A percentile compares a stretch with the other conserved stretches of the same genome.
Conservation (phyloP, 2,113 vertebrate genomes). For the Psilopsiagon aymara region DNA sequence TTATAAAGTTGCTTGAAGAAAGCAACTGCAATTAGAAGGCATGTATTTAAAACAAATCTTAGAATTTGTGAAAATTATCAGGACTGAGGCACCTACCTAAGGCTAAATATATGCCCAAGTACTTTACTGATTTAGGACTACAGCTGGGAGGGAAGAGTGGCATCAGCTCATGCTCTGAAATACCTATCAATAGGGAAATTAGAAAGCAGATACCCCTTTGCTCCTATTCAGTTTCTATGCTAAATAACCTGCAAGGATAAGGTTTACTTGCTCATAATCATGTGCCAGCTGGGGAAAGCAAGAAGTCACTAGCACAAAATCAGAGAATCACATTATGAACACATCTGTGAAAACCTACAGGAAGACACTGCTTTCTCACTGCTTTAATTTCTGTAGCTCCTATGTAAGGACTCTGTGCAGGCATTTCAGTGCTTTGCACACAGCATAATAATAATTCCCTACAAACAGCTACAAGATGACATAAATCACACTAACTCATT, state of each 20-base stretch:
- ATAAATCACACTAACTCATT: background rate
- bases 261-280: background rate
- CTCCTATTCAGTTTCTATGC: background rate
- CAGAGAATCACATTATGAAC: background rate
- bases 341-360: background rate
- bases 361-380: background rate
- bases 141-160: background rate
- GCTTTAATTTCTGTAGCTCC: background rate
- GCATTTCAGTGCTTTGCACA: background rate
- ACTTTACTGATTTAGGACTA: background rate
- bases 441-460: background rate
- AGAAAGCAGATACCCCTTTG: background rate
- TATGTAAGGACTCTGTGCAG: fast-evolving
- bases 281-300: background rate
- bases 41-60: background rate
- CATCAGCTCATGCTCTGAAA: background rate
- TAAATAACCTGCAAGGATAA: background rate
- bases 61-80: background rate
- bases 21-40: slow-evolving; percentile 1
- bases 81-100: background rate
- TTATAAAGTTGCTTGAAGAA: slow-evolving; percentile 17
- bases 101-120: background rate
- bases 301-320: background rate
- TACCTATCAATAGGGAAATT: background rate
- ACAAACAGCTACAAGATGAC: background rate